These are phyloP conservation scores for Salticus scenicus DNA, from an alignment of 2,888 invertebrate genomes.

Conservation along the genomic window DNA sequence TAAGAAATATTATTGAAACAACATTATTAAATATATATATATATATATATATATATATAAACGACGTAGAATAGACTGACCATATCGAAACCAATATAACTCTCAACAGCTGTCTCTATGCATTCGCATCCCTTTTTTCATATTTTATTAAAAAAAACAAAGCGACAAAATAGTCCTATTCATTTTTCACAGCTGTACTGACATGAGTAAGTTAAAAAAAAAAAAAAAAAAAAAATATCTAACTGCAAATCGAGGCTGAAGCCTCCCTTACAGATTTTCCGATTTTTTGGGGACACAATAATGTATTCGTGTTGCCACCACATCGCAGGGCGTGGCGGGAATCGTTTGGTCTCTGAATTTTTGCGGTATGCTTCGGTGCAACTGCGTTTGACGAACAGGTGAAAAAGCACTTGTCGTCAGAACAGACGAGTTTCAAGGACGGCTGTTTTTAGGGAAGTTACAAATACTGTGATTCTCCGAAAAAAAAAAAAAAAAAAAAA, in stretches of 20 bases:
- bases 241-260: constrained; percentile 37
- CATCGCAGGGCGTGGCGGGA: constrained; percentile 40
- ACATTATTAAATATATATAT: no score
- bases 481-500: no score
- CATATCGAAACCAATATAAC: not conserved
- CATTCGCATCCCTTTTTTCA: constrained; percentile 31
- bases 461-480: no score
- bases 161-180: constrained; percentile 57
- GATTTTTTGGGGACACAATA: constrained; percentile 16
- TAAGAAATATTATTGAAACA: no score
- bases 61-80: not conserved
- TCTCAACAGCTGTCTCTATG: constrained; percentile 47
- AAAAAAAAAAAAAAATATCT: not conserved
- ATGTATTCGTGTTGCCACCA: constrained; percentile 22
- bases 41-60: no score
- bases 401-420: constrained; percentile 14
- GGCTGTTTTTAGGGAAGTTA: not conserved
- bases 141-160: constrained; percentile 23
- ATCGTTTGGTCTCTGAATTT: not conserved
- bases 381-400: not conserved
- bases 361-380: not conserved
- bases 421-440: not conserved
- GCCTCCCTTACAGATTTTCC: constrained; percentile 38
- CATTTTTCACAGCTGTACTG: constrained; percentile 47
- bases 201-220: not conserved